Conservation (phyloP, 92 coral and sea anemone species). For the Epizoanthus ramosus region DNA sequence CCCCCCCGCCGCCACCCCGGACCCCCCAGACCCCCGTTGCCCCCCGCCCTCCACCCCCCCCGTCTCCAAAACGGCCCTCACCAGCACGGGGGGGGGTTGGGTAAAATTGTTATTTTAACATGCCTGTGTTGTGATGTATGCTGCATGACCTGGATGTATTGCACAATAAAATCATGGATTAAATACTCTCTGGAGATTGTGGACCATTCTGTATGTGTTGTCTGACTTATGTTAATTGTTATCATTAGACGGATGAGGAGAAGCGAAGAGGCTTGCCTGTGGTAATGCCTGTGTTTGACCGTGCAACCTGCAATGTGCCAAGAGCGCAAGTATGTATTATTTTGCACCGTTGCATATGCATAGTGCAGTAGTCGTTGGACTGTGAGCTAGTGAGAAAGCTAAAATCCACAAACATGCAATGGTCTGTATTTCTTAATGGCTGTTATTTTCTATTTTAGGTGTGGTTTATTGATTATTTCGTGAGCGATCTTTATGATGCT, state of each 20-base stretch:
- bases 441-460: constrained; percentile 59
- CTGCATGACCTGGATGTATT: neutral
- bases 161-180: neutral
- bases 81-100: too few relatives aligned
- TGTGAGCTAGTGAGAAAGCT: neutral
- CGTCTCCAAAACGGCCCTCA: too few relatives aligned
- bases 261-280: constrained; percentile 94
- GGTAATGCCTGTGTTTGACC: constrained; percentile 99
- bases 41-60: too few relatives aligned
- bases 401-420: neutral
- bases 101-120: neutral
- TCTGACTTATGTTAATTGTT: neutral
- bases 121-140: neutral
- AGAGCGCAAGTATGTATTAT: constrained; percentile 82
- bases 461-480: constrained; percentile 99
- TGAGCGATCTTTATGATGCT: constrained; percentile 98
- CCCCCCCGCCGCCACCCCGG: too few relatives aligned
- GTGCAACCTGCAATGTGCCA: constrained; percentile 95
- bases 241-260: constrained; percentile 90
- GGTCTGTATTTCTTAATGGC: neutral
- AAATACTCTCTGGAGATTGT: too few relatives aligned
- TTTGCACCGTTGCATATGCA: neutral
- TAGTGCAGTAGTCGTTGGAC: neutral
- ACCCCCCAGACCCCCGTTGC: too few relatives aligned
- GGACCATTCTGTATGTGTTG: neutral